Conservation (phyloP, 53 echinoderm and acorn worm species). For the Henricia sp. region DNA sequence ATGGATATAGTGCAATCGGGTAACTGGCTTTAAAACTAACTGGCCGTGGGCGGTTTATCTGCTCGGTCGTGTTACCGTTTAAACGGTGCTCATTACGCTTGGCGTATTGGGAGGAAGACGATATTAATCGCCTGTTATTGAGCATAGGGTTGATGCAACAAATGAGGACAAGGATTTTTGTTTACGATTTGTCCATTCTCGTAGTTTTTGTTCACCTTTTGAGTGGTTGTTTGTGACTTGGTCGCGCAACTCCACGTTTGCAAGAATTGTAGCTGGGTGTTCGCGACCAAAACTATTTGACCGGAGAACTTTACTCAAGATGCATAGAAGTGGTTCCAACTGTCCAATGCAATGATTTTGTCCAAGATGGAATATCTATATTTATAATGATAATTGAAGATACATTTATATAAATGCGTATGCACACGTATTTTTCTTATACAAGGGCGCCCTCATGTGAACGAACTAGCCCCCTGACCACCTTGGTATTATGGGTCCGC, state of each 20-base stretch:
- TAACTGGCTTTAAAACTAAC: not conserved
- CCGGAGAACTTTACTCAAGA: too few species aligned
- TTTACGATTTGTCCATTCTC: not conserved
- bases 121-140: constrained; percentile 5
- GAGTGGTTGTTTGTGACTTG: not conserved
- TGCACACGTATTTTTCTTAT: too few species aligned
- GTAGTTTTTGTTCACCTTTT: not conserved
- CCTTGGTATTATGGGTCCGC: too few species aligned
- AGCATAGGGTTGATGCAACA: not conserved
- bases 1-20: not conserved
- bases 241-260: too few species aligned
- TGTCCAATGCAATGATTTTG: constrained; percentile 25
- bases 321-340: constrained; percentile 11
- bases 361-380: constrained; percentile 50
- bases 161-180: not conserved
- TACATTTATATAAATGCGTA: too few species aligned
- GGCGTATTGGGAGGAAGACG: not conserved
- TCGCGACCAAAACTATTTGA: too few species aligned
- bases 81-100: not conserved
- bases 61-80: constrained; percentile 42
- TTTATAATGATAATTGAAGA: too few species aligned
- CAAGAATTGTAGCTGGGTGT: too few species aligned
- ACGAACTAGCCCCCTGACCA: too few species aligned
- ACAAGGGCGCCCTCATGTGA: too few species aligned
- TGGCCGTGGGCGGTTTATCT: constrained; percentile 1